Evolutionary conservation across 2,888 invertebrate genomes (phyloP), one percentile per base, ranked within the genome.

Genomic region (Zygaena filipendulae): DNA sequence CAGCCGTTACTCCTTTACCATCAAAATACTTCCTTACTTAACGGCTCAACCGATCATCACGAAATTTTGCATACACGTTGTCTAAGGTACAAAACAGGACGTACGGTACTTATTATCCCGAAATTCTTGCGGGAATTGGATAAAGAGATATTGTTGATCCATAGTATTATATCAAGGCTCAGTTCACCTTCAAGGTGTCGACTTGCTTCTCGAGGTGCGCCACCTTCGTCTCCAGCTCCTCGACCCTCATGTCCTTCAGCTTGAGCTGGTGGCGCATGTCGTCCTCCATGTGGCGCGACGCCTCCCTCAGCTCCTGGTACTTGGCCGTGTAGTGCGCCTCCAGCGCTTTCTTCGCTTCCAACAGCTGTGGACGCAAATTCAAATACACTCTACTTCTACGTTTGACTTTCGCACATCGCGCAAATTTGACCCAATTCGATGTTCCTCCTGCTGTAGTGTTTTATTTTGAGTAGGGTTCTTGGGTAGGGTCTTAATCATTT

Each of bases 291-390:
- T 81, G 72, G 44, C 80, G 71, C 0, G 82, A 74, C 0, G 83
- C 82, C 24, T 84, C 83, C n/a, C 82, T 57, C 4, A 86, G 44
- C 32, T 85, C 83, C 39, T 83, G 79, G 35, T 84, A 69, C 40
- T 84, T 85, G 2, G 63, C 61, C 1, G 83, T 80, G 49, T 84
- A 86, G 38, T 77, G 77, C n/a, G 79, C 60, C 45, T 86, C 84
- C 10, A 86, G 40, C 3, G 82, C 83, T 43, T 84, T 82, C 48
- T 84, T 85, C 0, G 81, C 80, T 38, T 83, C 81, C 23, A 81
- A 49, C 11, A 85, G 39, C 69, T 79, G 45, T 79, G 45, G n/a
- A 36, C 37, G 33, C 27, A 32, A 32, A 26, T 25, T 37, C 36
- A 27, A 28, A 38, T 27, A 35, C 39, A 39, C 32, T 32, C n/a